Base-by-base conservation (phyloP, 2,113 vertebrate species). In the Anarhynchus alexandrinus region DNA sequence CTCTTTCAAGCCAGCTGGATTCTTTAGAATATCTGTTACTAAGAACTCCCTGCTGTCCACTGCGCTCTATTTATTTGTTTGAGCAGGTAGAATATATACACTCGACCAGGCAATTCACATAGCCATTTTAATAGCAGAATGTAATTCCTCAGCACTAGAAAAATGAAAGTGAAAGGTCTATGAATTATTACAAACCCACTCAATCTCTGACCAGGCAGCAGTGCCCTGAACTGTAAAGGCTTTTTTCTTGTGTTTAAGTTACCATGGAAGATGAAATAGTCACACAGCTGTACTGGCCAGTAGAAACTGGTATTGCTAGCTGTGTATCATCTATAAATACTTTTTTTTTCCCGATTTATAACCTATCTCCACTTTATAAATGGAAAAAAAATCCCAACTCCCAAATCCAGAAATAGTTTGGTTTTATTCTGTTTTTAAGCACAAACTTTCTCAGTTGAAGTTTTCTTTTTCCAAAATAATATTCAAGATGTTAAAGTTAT, bases 201-300 rank as follows among this genome's bases (percentile, higher is more conserved):
- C 97, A 67, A 96, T 98, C 98, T 98, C 86, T 94, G 61, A 93
- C 96, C 95, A 89, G 91, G 96, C 97, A 95, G 98, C 95, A 85
- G 96, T 94, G 97, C 97, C 96, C 95, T 98, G 98, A 97, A 98
- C 97, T 98, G 98, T 98, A 98, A 98, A 98, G 94, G 94, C 96
- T 96, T 98, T 98, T 98, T 98, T 99, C 98, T 99, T 95, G 97
- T 98, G 98, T 97, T 98, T 99, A 99, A 99, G 98, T 99, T 99
- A 98, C 99, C 98, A 98, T 99, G 98, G 98, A 99, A 98, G 99
- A 99, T 99, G 98, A 98, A 99, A 98, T 98, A 98, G 98, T 98
- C 98, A 98, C 98, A 97, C 85, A 69, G 88, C 93, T 47, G 42
- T 97, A 76, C 95, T 97, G 98, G 95, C 96, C 98, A 97, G 95